Percentiles rank a stretch among this genome's conserved stretches.
Evolutionary conservation across 2,113 vertebrate species (phyloP).

Genomic region (Microcebus tavaratra): DNA sequence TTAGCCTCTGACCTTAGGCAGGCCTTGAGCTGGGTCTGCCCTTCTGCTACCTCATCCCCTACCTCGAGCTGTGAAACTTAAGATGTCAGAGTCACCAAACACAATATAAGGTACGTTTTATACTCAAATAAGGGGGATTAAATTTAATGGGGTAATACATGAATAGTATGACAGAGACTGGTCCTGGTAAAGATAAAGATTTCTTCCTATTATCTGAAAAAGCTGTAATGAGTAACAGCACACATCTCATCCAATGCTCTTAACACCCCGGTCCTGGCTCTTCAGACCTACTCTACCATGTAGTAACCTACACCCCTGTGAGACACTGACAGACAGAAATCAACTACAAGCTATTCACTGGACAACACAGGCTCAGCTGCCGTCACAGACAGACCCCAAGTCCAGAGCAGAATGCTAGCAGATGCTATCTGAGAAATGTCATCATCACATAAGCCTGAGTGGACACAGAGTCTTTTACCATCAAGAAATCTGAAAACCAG

Average conservation of each 20-base stretch:
- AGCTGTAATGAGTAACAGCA: neutral
- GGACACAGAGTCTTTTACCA: neutral
- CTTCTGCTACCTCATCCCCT: neutral
- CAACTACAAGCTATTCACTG: neutral
- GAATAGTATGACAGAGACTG: neutral
- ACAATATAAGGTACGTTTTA: neutral
- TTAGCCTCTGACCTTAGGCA: neutral
- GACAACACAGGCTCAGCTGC: neutral
- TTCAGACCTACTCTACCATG: accelerated
- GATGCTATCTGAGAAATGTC: neutral
- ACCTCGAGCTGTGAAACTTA: neutral
- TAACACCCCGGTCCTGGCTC: too few relatives aligned
- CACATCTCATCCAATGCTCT: neutral
- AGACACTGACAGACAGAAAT: neutral
- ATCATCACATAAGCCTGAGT: neutral
- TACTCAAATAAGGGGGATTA: neutral
- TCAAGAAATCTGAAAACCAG: neutral
- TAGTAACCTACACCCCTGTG: neutral
- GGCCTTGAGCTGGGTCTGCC: neutral
- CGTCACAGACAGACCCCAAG: neutral
- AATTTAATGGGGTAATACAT: neutral
- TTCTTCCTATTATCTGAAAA: neutral
- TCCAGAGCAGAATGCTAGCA: neutral
- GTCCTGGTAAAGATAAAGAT: neutral
- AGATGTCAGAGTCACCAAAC: neutral